Conservation (phyloP, 2,113 vertebrate genomes). For the Columbina picui region DNA sequence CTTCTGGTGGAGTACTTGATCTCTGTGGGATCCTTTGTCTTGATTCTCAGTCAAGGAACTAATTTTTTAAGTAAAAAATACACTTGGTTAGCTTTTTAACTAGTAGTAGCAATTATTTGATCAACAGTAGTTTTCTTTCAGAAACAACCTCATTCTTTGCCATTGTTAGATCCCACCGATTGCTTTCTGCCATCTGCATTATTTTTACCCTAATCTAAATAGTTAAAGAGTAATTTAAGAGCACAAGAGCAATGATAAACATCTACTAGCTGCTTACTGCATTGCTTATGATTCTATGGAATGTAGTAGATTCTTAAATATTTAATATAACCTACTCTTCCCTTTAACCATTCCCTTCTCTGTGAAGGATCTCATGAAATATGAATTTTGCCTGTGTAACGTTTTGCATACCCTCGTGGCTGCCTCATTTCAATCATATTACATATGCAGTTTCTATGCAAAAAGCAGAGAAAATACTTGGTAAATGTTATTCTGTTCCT, state of each 20-base stretch:
- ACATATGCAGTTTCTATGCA: background rate
- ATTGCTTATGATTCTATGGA: background rate
- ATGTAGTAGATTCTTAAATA: conserved; percentile 11
- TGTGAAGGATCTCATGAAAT: conserved; percentile 21
- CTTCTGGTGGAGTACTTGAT: background rate
- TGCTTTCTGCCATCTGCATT: background rate
- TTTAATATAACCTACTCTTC: background rate
- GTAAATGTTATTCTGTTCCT: background rate
- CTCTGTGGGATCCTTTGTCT: background rate
- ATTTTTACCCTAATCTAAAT: background rate
- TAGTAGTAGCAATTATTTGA: background rate
- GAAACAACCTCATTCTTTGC: background rate
- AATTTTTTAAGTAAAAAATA: background rate
- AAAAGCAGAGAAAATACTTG: background rate
- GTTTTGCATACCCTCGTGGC: background rate
- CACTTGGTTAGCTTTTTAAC: background rate
- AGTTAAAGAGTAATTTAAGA: background rate
- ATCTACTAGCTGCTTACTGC: background rate
- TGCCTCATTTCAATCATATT: background rate
- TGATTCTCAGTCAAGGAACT: background rate
- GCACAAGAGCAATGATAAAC: background rate
- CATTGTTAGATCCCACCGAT: background rate
- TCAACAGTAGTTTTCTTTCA: background rate
- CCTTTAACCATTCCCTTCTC: conserved; percentile 12
- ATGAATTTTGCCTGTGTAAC: background rate